Conservation (phyloP, 2,888 invertebrate species). For the Pammene aurita region DNA sequence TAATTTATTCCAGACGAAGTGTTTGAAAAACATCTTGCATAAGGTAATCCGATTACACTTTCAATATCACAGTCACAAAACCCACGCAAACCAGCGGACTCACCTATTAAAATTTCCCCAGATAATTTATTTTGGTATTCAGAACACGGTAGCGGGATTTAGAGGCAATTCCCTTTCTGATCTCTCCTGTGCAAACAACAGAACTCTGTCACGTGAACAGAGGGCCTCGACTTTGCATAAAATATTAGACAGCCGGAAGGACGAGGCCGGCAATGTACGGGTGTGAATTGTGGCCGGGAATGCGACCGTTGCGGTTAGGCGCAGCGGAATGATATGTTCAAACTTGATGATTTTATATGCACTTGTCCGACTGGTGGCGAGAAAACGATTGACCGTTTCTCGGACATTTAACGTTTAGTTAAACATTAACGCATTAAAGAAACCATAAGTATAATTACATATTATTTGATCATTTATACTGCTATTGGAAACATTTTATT, state of each 20-base stretch:
- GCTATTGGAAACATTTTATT: too few relatives aligned
- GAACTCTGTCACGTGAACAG: constrained; percentile 67
- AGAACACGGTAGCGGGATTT: constrained; percentile 71
- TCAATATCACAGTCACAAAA: neutral
- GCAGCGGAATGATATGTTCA: neutral
- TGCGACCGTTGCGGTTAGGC: neutral
- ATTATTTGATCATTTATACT: too few relatives aligned
- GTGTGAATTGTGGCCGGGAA: constrained; percentile 18
- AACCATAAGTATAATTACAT: too few relatives aligned
- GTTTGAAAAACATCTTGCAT: too few relatives aligned
- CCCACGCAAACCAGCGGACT: constrained; percentile 43
- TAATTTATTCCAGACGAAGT: too few relatives aligned
- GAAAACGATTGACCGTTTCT: too few relatives aligned
- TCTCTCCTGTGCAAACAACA: constrained; percentile 76
- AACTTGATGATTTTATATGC: too few relatives aligned
- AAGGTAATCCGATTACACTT: too few relatives aligned
- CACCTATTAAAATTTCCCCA: constrained; percentile 63
- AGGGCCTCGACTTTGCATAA: constrained; percentile 75
- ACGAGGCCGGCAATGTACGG: constrained; percentile 22
- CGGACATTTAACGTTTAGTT: too few relatives aligned
- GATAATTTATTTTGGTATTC: constrained; percentile 78
- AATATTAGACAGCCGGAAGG: constrained; percentile 62
- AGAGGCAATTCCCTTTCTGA: constrained; percentile 79
- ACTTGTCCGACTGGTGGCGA: too few relatives aligned
- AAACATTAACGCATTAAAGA: too few relatives aligned